phyloP scores from a whole-genome alignment of 2,888 invertebrate species.

The Linnaemya vulpina region DNA sequence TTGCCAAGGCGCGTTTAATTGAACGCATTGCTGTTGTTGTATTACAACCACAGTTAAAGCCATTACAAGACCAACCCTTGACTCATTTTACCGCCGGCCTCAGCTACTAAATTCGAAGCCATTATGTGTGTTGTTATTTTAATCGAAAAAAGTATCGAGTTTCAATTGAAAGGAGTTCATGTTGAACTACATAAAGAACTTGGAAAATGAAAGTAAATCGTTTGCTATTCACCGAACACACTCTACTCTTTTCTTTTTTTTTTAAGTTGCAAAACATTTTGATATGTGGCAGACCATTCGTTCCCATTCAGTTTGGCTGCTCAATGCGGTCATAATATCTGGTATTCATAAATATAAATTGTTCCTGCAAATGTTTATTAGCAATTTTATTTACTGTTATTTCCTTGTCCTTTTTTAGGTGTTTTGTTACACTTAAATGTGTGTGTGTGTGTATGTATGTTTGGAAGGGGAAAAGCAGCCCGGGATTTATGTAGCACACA shows the following conservation, averaged over 20 bases:
- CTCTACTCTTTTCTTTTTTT: not conserved
- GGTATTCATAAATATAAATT: constrained; percentile 50
- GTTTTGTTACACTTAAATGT: not conserved
- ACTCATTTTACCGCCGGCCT: not conserved
- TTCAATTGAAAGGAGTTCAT: constrained; percentile 33
- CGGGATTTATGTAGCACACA: not conserved
- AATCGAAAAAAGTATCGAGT: constrained; percentile 49
- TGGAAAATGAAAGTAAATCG: constrained; percentile 19
- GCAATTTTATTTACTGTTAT: constrained; percentile 19
- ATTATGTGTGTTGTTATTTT: constrained; percentile 15
- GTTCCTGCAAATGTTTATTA: constrained; percentile 37
- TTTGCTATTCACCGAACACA: not conserved
- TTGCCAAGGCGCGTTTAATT: too few species aligned
- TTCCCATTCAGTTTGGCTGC: constrained; percentile 14
- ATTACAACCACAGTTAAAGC: not conserved
- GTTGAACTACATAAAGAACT: constrained; percentile 9
- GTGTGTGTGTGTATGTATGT: not conserved
- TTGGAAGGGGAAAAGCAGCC: not conserved
- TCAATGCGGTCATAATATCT: constrained; percentile 42
- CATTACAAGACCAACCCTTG: constrained; percentile 16
- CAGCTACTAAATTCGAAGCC: not conserved
- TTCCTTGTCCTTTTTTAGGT: not conserved
- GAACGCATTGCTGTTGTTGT: too few species aligned
- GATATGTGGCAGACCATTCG: constrained; percentile 3
- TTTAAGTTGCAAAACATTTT: not conserved